Percentiles rank a stretch among this genome's conserved stretches.
phyloP scores from a whole-genome alignment of 2,888 invertebrate species.

The Drosophila vallismaia region DNA sequence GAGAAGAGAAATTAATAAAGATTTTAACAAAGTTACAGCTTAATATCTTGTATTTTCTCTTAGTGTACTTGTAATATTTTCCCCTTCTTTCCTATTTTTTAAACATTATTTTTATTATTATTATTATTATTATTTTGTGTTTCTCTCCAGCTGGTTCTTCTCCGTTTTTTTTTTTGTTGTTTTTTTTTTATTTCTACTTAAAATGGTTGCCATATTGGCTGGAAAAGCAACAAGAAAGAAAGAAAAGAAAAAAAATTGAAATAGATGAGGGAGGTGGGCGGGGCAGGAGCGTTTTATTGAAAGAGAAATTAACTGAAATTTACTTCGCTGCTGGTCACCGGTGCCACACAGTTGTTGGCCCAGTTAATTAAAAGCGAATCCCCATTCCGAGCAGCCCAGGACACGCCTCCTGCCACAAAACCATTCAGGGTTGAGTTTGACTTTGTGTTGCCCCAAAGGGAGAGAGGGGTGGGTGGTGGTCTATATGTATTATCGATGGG shows the following conservation, averaged over 20 bases:
- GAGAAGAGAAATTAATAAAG: background rate
- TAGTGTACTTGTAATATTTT: constrained; percentile 28
- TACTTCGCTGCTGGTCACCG: constrained; percentile 56
- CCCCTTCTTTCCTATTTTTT: constrained; percentile 14
- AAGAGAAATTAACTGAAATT: constrained; percentile 78
- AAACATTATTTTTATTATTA: constrained; percentile 42
- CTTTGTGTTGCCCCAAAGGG: background rate
- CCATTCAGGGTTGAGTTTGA: constrained; percentile 17
- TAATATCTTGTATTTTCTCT: too few species aligned
- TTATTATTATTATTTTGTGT: constrained; percentile 49
- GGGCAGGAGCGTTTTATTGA: constrained; percentile 58
- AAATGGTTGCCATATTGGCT: constrained; percentile 41
- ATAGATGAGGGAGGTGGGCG: background rate
- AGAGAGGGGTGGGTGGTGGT: background rate
- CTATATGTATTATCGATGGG: constrained; percentile 30
- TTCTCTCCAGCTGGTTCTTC: background rate
- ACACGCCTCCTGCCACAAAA: background rate
- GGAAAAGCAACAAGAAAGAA: constrained; percentile 12
- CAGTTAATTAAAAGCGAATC: constrained; percentile 68
- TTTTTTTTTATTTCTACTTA: constrained; percentile 10
- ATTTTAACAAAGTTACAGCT: too few species aligned
- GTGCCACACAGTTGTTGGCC: constrained; percentile 61
- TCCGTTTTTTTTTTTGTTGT: background rate
- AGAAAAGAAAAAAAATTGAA: too few species aligned
- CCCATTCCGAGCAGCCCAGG: background rate